These are phyloP conservation scores for Cerceris rybyensis DNA, from an alignment of 2,888 invertebrate species.

Conservation along the genomic window DNA sequence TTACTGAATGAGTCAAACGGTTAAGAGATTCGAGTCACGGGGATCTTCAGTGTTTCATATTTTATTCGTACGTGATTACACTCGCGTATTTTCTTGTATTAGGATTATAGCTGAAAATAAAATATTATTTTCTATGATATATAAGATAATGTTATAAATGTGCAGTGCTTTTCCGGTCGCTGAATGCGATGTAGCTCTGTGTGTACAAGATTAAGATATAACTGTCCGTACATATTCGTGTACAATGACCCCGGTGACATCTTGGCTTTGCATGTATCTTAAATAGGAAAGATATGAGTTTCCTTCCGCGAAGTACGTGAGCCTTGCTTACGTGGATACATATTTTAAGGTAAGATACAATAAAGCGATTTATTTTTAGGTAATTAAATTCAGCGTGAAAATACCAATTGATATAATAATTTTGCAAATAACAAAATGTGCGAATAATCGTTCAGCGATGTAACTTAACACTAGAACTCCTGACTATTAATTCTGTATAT, in stretches of 20 bases:
- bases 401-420: too few species aligned
- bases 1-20: slow-evolving; percentile 36
- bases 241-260: neutral
- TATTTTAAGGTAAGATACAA: neutral
- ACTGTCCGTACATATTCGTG: neutral
- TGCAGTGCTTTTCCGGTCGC: neutral
- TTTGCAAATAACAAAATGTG: too few species aligned
- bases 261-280: too few species aligned
- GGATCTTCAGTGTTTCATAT: slow-evolving; percentile 34
- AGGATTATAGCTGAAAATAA: neutral
- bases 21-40: slow-evolving; percentile 44
- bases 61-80: slow-evolving; percentile 33
- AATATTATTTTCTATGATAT: neutral
- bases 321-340: too few species aligned
- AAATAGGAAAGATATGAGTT: too few species aligned
- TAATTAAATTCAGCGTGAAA: too few species aligned
- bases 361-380: too few species aligned
- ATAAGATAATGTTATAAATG: neutral
- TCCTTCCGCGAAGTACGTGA: too few species aligned
- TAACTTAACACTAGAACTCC: too few species aligned
- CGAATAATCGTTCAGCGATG: too few species aligned
- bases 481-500: too few species aligned
- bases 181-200: neutral
- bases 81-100: slow-evolving; percentile 22
- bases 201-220: neutral